Evolutionary conservation across 2,888 invertebrate genomes (phyloP).

Genomic region (Syrista parreyssii): DNA sequence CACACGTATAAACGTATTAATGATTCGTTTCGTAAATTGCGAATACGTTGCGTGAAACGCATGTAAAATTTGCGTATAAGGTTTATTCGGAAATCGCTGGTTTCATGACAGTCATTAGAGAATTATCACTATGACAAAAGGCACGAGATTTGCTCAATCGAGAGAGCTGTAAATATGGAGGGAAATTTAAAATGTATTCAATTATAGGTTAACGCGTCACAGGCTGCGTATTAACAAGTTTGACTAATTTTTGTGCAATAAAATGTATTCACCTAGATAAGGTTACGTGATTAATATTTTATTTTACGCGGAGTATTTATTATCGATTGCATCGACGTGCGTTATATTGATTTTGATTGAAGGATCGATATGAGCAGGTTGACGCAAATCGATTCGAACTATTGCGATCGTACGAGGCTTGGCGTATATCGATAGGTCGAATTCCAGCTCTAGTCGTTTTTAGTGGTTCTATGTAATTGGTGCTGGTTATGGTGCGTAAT

Average conservation of each 20-base stretch:
- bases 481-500: slow-evolving; percentile 21
- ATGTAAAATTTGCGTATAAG: not conserved
- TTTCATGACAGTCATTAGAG: not conserved
- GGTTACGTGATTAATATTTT: not conserved
- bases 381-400: too few species aligned
- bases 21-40: not conserved
- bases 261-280: not conserved
- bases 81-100: not conserved
- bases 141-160: not conserved
- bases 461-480: slow-evolving; percentile 13
- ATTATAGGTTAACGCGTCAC: not conserved
- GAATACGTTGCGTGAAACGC: not conserved
- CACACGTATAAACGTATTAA: not conserved
- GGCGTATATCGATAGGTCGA: not conserved
- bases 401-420: too few species aligned
- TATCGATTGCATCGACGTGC: not conserved
- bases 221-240: not conserved
- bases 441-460: not conserved
- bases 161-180: not conserved
- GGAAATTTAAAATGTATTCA: not conserved
- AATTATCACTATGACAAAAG: not conserved
- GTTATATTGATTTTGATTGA: not conserved
- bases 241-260: not conserved
- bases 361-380: not conserved
- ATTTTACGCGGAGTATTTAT: not conserved